These are phyloP conservation scores for Diacarnus erythraeanus DNA, from an alignment of 37 sponge, comb jelly and placozoan species.

Conservation along the genomic window DNA sequence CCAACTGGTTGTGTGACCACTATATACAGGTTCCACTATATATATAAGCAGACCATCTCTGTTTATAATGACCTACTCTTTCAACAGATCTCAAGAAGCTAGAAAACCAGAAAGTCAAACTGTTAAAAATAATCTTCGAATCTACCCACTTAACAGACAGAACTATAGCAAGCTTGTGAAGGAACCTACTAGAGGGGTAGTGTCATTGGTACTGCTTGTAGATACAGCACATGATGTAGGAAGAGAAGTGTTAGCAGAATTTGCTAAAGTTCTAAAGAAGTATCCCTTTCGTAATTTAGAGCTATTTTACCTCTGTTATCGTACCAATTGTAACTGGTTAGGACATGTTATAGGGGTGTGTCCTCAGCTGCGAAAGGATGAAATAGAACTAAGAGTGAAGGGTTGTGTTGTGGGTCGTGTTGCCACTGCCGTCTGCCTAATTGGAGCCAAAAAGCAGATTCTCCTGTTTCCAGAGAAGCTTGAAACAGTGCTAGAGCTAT, in stretches of 20 bases:
- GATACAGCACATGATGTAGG: not conserved
- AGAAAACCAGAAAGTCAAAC: not conserved
- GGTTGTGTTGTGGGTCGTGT: not conserved
- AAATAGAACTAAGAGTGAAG: not conserved
- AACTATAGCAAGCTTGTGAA: conserved; percentile 3
- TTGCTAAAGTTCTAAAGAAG: not conserved
- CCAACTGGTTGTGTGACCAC: no score
- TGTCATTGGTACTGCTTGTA: conserved; percentile 12
- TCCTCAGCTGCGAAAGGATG: conserved; percentile 3
- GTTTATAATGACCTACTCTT: no score
- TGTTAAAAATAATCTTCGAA: not conserved
- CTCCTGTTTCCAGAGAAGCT: conserved; percentile 26
- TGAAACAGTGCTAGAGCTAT: not conserved
- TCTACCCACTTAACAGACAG: not conserved
- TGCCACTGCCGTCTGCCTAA: conserved; percentile 17
- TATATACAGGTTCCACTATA: no score
- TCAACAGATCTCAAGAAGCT: no score
- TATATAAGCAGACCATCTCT: no score
- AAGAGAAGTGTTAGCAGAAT: not conserved
- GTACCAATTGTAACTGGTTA: conserved; percentile 2
- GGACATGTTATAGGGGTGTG: not conserved
- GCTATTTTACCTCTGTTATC: conserved; percentile 15
- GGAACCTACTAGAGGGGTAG: conserved; percentile 8
- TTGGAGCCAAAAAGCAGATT: conserved; percentile 37
- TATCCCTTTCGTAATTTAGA: not conserved